Conservation (phyloP, 2,888 invertebrate genomes). For the Deilephila elpenor region DNA sequence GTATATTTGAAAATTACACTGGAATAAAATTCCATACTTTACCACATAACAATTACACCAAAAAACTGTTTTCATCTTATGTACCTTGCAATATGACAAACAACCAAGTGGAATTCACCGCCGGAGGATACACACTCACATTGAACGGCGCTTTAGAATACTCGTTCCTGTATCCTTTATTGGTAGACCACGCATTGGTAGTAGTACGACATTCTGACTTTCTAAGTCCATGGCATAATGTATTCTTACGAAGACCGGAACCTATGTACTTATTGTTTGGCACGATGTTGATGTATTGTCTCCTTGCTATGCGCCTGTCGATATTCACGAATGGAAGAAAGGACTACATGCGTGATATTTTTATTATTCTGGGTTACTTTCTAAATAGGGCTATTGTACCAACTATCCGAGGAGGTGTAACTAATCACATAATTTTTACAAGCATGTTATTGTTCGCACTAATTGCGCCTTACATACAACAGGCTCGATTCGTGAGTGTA, state of each 20-base stretch:
- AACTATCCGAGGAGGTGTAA: neutral
- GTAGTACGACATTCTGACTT: neutral
- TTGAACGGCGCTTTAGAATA: neutral
- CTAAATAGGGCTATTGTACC: neutral
- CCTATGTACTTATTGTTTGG: neutral
- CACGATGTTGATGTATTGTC: neutral
- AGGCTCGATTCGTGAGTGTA: neutral
- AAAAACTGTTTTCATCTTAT: neutral
- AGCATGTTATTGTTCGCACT: neutral
- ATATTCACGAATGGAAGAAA: neutral
- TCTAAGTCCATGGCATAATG: neutral
- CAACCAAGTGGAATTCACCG: neutral
- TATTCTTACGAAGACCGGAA: neutral
- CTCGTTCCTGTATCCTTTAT: conserved; percentile 7
- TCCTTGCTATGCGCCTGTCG: neutral
- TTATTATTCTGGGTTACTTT: conserved; percentile 8
- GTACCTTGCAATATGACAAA: neutral
- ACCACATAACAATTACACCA: neutral
- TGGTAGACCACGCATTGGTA: neutral
- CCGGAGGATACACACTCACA: neutral
- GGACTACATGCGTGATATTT: neutral
- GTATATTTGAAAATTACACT: neutral
- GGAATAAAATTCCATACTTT: neutral
- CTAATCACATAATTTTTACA: neutral
- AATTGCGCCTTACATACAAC: conserved; percentile 6